phyloP scores from a whole-genome alignment of 1,140 invertebrate genomes.

The Nymphalis io region DNA sequence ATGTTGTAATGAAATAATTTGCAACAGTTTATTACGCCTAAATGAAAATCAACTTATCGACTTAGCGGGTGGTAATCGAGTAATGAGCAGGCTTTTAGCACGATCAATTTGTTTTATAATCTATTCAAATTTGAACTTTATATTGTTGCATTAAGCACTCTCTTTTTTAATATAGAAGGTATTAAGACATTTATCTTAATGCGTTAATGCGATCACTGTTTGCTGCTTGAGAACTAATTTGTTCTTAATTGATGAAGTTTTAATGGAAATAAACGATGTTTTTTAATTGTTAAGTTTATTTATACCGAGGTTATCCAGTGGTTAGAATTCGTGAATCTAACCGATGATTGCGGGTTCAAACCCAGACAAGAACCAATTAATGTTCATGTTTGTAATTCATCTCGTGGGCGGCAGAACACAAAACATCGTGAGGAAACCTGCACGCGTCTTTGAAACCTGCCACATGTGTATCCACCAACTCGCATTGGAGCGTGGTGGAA shows the following conservation, averaged over 20 bases:
- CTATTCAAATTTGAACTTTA: constrained; percentile 46
- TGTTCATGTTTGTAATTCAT: no score
- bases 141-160: constrained; percentile 27
- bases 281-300: not conserved
- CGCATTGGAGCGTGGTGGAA: no score
- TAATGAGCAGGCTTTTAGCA: constrained; percentile 60
- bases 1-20: constrained; percentile 70
- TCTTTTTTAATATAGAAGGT: constrained; percentile 29
- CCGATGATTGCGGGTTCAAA: no score
- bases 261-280: constrained; percentile 1
- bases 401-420: no score
- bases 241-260: constrained; percentile 59
- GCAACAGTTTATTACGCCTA: constrained; percentile 69
- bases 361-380: no score
- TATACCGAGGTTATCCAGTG: not conserved
- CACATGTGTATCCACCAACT: no score
- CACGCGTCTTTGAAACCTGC: no score
- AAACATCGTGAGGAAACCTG: no score
- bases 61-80: constrained; percentile 72
- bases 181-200: constrained; percentile 59
- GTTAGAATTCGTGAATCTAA: no score
- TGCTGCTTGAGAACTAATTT: constrained; percentile 55
- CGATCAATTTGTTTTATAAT: constrained; percentile 42
- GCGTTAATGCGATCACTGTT: constrained; percentile 49
- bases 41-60: constrained; percentile 64